Conservation (phyloP, 2,888 invertebrate genomes). For the Dyspetes luteomarginatus region DNA sequence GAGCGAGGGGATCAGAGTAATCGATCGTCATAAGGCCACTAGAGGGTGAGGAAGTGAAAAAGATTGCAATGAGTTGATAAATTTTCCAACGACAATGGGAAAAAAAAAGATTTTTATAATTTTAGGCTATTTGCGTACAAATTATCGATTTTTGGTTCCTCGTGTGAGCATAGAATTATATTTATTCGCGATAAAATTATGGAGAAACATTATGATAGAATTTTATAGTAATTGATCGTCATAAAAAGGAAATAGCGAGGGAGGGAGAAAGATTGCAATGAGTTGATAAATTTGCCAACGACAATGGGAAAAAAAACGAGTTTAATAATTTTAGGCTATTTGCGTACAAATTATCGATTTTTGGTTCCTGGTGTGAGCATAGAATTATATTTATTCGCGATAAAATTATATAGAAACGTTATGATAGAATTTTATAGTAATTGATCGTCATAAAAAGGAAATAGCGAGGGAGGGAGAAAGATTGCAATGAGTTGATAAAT, state of each 20-base stretch:
- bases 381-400: too few relatives aligned
- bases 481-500: slow-evolving; percentile 49
- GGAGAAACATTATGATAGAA: too few relatives aligned
- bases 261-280: slow-evolving; percentile 33
- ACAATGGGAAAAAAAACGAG: slow-evolving; percentile 6
- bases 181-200: too few relatives aligned
- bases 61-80: slow-evolving; percentile 52
- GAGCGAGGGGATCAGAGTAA: neutral
- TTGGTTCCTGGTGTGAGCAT: too few relatives aligned
- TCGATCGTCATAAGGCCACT: slow-evolving; percentile 44
- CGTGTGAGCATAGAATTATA: too few relatives aligned
- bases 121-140: neutral
- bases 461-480: slow-evolving; percentile 8
- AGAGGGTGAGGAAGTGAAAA: neutral
- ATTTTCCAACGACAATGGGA: slow-evolving; percentile 7
- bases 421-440: too few relatives aligned
- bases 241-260: neutral
- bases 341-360: neutral
- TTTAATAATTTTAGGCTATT: slow-evolving; percentile 24
- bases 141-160: neutral
- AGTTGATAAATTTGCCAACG: slow-evolving; percentile 40
- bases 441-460: slow-evolving; percentile 45
- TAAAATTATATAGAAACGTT: too few relatives aligned
- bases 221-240: slow-evolving; percentile 51
- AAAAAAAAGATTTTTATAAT: slow-evolving; percentile 29